phyloP scores from a whole-genome alignment of 2,113 vertebrate genomes.

The Rhinichthys klamathensis region DNA sequence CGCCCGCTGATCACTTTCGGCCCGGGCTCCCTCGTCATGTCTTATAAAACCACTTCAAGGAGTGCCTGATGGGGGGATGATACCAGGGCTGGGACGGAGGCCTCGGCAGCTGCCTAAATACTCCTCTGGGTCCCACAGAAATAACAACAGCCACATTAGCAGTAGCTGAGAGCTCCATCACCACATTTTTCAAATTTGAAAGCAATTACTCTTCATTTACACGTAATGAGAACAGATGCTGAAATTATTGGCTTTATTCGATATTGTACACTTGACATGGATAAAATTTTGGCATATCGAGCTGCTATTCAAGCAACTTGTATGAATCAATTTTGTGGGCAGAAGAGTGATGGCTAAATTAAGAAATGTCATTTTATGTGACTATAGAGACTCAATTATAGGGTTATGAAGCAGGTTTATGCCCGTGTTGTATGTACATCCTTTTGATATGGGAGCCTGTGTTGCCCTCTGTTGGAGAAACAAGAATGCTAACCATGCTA shows the following conservation, averaged over 20 bases:
- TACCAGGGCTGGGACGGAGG: slow-evolving; percentile 68
- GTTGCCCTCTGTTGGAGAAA: slow-evolving; percentile 53
- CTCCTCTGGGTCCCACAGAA: slow-evolving; percentile 68
- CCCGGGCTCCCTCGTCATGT: slow-evolving; percentile 72
- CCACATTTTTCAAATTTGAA: slow-evolving; percentile 51
- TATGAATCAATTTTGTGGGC: slow-evolving; percentile 21
- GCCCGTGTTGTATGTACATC: background rate
- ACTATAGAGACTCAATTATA: background rate
- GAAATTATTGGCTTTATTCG: slow-evolving; percentile 31
- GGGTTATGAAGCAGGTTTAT: background rate
- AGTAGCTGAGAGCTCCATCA: slow-evolving; percentile 68
- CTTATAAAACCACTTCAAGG: slow-evolving; percentile 75
- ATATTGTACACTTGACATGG: slow-evolving; percentile 22
- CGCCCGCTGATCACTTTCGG: slow-evolving; percentile 76
- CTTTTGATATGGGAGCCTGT: slow-evolving; percentile 34
- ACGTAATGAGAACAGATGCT: slow-evolving; percentile 39
- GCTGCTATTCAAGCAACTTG: background rate
- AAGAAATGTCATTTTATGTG: slow-evolving; percentile 5
- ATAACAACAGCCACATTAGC: slow-evolving; percentile 71
- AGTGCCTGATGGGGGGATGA: slow-evolving; percentile 71
- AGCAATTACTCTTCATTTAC: slow-evolving; percentile 29
- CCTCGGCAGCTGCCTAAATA: slow-evolving; percentile 55
- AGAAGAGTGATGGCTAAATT: background rate
- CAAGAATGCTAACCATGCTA: slow-evolving; percentile 16
- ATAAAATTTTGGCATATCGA: background rate